Conservation (phyloP, 2,113 vertebrate species). For the Hippocampus guttulatus region DNA sequence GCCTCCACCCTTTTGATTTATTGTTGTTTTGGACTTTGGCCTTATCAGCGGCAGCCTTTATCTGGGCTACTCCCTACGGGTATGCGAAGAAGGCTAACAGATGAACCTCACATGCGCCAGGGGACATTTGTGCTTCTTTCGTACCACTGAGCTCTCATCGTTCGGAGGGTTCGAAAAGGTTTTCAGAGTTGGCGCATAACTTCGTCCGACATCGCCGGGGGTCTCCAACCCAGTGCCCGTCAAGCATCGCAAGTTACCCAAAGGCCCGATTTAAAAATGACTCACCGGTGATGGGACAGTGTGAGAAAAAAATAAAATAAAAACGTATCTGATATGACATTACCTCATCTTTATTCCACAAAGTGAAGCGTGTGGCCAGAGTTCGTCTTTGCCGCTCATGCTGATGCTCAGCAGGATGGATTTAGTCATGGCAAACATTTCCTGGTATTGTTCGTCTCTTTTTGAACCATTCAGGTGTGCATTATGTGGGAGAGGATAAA, state of each 20-base stretch:
- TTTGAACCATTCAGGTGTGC: constrained; percentile 55
- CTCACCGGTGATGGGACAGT: background rate
- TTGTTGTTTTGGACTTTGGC: background rate
- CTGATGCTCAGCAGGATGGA: constrained; percentile 2
- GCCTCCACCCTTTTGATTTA: background rate
- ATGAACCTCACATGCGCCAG: background rate
- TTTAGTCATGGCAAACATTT: constrained; percentile 42
- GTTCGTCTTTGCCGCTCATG: constrained; percentile 4
- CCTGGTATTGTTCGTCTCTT: constrained; percentile 64
- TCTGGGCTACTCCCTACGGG: constrained; percentile 9
- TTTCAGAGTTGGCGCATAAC: background rate
- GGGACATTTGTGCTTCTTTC: background rate
- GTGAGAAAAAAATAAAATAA: too few species aligned
- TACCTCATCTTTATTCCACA: constrained; percentile 9
- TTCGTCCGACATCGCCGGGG: background rate
- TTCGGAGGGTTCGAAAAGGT: background rate
- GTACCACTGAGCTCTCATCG: too few species aligned
- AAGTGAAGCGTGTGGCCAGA: constrained; percentile 19
- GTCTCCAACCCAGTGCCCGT: too few species aligned
- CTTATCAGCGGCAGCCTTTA: constrained; percentile 21
- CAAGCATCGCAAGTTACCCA: background rate
- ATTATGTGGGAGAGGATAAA: constrained; percentile 7
- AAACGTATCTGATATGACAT: constrained; percentile 10
- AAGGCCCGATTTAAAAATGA: background rate
- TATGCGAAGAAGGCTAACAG: background rate